A percentile compares a stretch with the other conserved stretches of the same genome.
Evolutionary conservation across 2,888 invertebrate genomes (phyloP).

Genomic region (Phasia obesa): DNA sequence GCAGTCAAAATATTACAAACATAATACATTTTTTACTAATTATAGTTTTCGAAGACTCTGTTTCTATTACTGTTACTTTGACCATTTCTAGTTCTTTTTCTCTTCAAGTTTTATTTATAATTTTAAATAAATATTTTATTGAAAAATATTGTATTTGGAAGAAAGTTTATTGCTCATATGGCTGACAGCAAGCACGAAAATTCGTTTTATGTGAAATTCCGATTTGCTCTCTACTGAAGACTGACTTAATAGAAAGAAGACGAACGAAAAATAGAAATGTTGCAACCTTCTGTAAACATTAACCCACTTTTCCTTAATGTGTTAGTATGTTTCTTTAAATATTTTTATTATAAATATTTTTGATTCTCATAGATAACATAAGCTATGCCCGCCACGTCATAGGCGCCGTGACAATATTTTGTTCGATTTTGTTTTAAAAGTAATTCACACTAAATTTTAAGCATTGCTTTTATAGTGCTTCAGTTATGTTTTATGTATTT

Average conservation of each 20-base stretch:
- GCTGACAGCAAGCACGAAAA: constrained; percentile 48
- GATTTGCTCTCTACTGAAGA: neutral
- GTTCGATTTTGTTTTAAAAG: no score
- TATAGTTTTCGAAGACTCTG: constrained; percentile 15
- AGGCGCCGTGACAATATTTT: no score
- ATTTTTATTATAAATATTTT: constrained; percentile 2
- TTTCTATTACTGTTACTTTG: neutral
- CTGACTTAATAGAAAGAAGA: neutral
- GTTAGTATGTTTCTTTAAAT: neutral
- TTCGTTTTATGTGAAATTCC: constrained; percentile 37
- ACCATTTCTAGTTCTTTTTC: constrained; percentile 50
- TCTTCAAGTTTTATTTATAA: constrained; percentile 35
- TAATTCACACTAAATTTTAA: no score
- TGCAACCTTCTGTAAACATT: constrained; percentile 16
- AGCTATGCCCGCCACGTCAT: no score
- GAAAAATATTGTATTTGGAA: constrained; percentile 43
- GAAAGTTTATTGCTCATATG: constrained; percentile 49
- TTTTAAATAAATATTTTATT: constrained; percentile 55
- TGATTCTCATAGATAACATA: neutral
- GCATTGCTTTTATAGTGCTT: no score
- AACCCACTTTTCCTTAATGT: constrained; percentile 45
- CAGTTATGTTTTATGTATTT: no score
- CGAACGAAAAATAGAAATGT: neutral
- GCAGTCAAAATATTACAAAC: constrained; percentile 49
- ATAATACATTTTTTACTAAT: constrained; percentile 43